These are phyloP conservation scores for Tinea pellionella DNA, from an alignment of 2,888 invertebrate genomes.

Conservation along the genomic window DNA sequence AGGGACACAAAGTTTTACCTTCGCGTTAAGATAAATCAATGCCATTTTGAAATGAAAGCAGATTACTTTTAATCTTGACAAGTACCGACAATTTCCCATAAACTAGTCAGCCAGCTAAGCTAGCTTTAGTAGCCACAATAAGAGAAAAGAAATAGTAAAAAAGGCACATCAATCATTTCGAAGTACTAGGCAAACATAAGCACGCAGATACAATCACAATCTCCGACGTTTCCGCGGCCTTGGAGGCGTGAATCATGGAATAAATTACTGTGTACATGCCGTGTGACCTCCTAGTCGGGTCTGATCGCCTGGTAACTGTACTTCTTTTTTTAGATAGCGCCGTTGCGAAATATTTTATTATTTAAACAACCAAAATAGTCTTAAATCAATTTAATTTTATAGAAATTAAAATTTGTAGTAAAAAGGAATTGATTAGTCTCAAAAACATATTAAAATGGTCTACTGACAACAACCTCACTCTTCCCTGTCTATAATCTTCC, in stretches of 20 bases:
- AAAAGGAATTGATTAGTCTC: too few species aligned
- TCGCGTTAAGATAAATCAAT: too few species aligned
- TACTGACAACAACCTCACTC: too few species aligned
- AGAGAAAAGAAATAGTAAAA: not conserved
- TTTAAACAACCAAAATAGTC: not conserved
- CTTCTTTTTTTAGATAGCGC: not conserved
- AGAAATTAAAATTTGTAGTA: too few species aligned
- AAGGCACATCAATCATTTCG: slow-evolving; percentile 7
- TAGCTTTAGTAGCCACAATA: not conserved
- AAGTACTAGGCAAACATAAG: slow-evolving; percentile 6
- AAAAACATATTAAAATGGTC: too few species aligned
- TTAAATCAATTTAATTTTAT: too few species aligned
- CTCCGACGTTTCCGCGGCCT: slow-evolving; percentile 10
- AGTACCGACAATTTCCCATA: too few species aligned
- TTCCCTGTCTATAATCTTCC: too few species aligned
- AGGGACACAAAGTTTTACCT: too few species aligned
- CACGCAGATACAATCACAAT: slow-evolving; percentile 11
- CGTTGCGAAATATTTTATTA: not conserved
- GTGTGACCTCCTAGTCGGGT: slow-evolving; percentile 1
- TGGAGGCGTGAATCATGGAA: slow-evolving; percentile 11
- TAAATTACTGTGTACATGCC: not conserved
- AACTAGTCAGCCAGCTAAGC: too few species aligned
- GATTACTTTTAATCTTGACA: too few species aligned
- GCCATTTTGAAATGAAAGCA: too few species aligned
- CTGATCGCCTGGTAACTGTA: slow-evolving; percentile 7